Conservation (phyloP, 1,140 invertebrate species). For the Zaprionus nigranus region DNA sequence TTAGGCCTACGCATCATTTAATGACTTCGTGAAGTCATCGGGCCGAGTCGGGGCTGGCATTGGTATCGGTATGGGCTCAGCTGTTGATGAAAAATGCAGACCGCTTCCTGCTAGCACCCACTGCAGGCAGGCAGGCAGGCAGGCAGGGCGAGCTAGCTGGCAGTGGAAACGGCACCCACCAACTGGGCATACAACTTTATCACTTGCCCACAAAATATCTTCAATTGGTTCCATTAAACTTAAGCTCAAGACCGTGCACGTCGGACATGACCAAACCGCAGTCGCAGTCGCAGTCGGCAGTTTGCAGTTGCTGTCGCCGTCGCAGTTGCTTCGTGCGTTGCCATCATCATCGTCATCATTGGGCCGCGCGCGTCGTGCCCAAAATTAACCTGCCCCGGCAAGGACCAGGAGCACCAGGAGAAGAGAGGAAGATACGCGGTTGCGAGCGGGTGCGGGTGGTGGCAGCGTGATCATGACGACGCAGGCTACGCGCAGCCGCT, state of each 20-base stretch:
- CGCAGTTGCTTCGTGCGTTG: constrained; percentile 68
- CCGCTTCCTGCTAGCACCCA: constrained; percentile 44
- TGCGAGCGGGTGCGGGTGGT: constrained; percentile 2
- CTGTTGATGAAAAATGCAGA: constrained; percentile 69
- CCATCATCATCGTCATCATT: constrained; percentile 75
- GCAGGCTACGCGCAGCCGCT: constrained; percentile 67
- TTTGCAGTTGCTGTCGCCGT: constrained; percentile 3
- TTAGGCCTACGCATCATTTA: constrained; percentile 75
- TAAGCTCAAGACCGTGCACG: constrained; percentile 64
- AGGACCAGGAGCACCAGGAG: not conserved
- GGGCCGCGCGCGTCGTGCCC: constrained; percentile 66
- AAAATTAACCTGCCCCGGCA: constrained; percentile 76
- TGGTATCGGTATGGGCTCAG: constrained; percentile 13
- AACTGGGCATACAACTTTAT: constrained; percentile 80
- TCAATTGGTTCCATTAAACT: constrained; percentile 83
- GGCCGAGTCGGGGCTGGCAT: not conserved
- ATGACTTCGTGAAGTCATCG: constrained; percentile 66
- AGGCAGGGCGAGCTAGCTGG: not conserved
- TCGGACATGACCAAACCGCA: constrained; percentile 51
- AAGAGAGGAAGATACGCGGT: not conserved
- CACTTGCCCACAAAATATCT: constrained; percentile 82
- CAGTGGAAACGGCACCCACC: constrained; percentile 50
- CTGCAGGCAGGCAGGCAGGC: not conserved
- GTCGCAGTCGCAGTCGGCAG: constrained; percentile 10
- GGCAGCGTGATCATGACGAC: constrained; percentile 71